These are phyloP conservation scores for Rhagoletis zephyria DNA, from an alignment of 1,140 invertebrate genomes.

Conservation along the genomic window DNA sequence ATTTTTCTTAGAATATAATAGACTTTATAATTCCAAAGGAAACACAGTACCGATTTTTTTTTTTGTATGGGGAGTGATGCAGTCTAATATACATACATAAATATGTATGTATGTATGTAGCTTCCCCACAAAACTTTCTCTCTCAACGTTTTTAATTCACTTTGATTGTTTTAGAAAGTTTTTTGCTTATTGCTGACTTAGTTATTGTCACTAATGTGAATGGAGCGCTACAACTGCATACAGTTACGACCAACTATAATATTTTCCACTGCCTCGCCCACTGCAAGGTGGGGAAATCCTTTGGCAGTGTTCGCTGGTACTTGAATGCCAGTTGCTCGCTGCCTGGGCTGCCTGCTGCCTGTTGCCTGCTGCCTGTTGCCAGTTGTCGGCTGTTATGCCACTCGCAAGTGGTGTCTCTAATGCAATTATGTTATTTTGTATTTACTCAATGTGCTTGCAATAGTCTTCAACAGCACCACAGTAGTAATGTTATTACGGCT, in stretches of 20 bases:
- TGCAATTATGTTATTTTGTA: constrained; percentile 44
- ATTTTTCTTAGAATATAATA: no score
- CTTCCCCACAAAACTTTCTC: no score
- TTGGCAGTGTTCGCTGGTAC: no score
- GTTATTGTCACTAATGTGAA: not conserved
- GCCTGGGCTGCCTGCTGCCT: not conserved
- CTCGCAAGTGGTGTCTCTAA: constrained; percentile 16
- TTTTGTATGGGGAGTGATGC: no score
- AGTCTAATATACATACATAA: no score
- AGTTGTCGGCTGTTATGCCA: not conserved
- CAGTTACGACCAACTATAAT: not conserved
- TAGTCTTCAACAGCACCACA: not conserved
- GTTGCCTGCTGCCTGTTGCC: not conserved
- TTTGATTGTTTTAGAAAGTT: constrained; percentile 32
- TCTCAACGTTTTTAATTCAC: constrained; percentile 1
- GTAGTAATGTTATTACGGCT: not conserved
- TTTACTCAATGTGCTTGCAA: not conserved
- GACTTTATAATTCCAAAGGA: no score
- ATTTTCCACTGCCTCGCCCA: not conserved
- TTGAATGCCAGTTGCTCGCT: no score
- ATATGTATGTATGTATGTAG: no score
- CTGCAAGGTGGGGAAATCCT: not conserved
- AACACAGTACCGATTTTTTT: no score
- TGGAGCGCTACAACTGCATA: not conserved
- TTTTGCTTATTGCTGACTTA: not conserved